phyloP scores from a whole-genome alignment of 64 coral and sea anemone genomes.

The Montipora capricornis region DNA sequence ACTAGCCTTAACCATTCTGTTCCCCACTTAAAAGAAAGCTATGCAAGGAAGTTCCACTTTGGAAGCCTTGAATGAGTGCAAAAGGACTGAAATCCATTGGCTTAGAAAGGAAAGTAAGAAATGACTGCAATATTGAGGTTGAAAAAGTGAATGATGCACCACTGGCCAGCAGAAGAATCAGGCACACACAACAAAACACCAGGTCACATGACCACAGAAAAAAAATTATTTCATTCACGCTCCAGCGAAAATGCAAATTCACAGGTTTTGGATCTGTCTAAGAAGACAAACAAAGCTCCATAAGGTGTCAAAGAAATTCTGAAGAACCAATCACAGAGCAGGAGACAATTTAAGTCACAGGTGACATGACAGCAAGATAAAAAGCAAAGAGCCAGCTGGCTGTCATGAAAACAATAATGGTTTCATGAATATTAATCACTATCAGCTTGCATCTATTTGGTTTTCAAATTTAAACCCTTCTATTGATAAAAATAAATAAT shows the following conservation, averaged over 20 bases:
- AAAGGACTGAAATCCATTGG: conserved; percentile 21
- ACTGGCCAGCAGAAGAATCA: conserved; percentile 1
- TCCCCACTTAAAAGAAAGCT: conserved; percentile 22
- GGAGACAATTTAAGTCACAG: conserved; percentile 65
- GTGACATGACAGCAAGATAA: conserved; percentile 80
- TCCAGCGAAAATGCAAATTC: conserved; percentile 87
- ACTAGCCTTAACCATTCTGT: conserved; percentile 98
- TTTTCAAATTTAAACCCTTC: conserved; percentile 76
- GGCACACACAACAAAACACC: conserved; percentile 10
- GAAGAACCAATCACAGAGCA: conserved; percentile 82
- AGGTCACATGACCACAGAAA: conserved; percentile 67
- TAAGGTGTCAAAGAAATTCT: conserved; percentile 37
- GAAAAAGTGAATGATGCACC: neutral
- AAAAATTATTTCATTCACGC: conserved; percentile 61
- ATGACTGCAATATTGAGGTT: neutral
- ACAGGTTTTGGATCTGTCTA: conserved; percentile 51
- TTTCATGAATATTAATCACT: conserved; percentile 82
- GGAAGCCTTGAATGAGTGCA: neutral
- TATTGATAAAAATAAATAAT: conserved; percentile 43
- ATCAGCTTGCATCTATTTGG: conserved; percentile 43
- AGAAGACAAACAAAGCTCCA: conserved; percentile 80
- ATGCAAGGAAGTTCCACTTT: conserved; percentile 33
- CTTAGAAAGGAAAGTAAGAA: neutral
- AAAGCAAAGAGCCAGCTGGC: conserved; percentile 92
- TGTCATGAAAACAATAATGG: conserved; percentile 38